phyloP scores from a whole-genome alignment of 2,888 invertebrate species.

The Molorchus minor region DNA sequence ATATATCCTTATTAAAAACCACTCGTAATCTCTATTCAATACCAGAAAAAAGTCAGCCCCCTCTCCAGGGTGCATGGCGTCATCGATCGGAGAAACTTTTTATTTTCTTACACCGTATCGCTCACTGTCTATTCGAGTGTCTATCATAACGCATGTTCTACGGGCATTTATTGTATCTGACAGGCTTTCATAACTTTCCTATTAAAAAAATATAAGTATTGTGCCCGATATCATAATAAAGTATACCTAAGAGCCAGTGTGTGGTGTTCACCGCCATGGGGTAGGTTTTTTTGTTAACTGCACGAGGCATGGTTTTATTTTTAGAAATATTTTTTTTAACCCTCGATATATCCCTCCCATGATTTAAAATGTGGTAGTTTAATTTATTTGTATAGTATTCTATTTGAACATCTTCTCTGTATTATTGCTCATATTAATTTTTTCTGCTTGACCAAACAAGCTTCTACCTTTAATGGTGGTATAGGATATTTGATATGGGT shows the following conservation, averaged over 20 bases:
- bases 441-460: slow-evolving; percentile 29
- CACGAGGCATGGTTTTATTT: slow-evolving; percentile 27
- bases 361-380: slow-evolving; percentile 29
- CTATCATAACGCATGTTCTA: slow-evolving; percentile 45
- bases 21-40: slow-evolving; percentile 19
- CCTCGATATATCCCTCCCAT: slow-evolving; percentile 33
- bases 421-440: slow-evolving; percentile 33
- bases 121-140: slow-evolving; percentile 51
- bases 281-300: slow-evolving; percentile 45
- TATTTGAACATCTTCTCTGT: slow-evolving; percentile 30
- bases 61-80: slow-evolving; percentile 43
- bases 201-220: slow-evolving; percentile 42
- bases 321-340: slow-evolving; percentile 26
- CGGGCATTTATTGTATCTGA: slow-evolving; percentile 44
- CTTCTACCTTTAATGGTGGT: slow-evolving; percentile 27
- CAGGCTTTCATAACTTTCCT: slow-evolving; percentile 44
- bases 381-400: slow-evolving; percentile 29
- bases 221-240: slow-evolving; percentile 40
- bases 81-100: slow-evolving; percentile 51
- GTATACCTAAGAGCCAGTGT: slow-evolving; percentile 30
- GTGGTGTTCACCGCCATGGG: slow-evolving; percentile 39
- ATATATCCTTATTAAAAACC: slow-evolving; percentile 7
- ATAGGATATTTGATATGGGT: slow-evolving; percentile 41
- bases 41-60: slow-evolving; percentile 36
- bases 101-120: slow-evolving; percentile 44